Evolutionary conservation across 1,140 invertebrate species (phyloP).

Genomic region (Drosophila burlai): DNA sequence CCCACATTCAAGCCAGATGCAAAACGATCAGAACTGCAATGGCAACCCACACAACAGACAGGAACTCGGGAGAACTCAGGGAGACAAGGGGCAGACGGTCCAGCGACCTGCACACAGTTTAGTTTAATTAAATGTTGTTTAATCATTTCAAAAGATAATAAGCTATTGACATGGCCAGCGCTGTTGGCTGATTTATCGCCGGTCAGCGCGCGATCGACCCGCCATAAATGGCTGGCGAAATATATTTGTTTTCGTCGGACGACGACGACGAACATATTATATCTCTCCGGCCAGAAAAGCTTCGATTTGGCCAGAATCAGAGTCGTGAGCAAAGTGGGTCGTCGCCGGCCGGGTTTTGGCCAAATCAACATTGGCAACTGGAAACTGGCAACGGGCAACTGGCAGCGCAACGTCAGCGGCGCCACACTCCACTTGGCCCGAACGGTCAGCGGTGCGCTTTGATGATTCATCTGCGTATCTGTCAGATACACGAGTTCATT

Average conservation of each 20-base stretch:
- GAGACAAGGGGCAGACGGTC: background rate
- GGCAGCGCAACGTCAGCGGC: conserved; percentile 39
- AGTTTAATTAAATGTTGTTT: conserved; percentile 82
- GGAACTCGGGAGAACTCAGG: background rate
- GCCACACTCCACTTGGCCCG: conserved; percentile 66
- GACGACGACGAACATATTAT: conserved; percentile 24
- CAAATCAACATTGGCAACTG: conserved; percentile 49
- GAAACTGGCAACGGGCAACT: conserved; percentile 13
- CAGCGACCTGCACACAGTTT: conserved; percentile 52
- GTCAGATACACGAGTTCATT: conserved; percentile 83
- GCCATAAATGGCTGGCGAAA: conserved; percentile 48
- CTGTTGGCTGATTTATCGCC: conserved; percentile 70
- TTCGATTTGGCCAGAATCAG: conserved; percentile 15
- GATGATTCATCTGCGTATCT: conserved; percentile 77
- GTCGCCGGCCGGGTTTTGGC: conserved; percentile 55
- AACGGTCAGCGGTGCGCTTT: conserved; percentile 54
- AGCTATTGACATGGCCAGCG: conserved; percentile 59
- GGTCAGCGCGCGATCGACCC: conserved; percentile 43
- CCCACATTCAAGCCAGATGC: conserved; percentile 28
- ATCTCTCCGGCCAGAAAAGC: conserved; percentile 52
- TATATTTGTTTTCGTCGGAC: conserved; percentile 35
- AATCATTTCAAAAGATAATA: conserved; percentile 79
- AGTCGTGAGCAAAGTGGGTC: conserved; percentile 77
- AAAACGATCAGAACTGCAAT: conserved; percentile 28
- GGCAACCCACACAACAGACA: conserved; percentile 21